A percentile compares a stretch with the other conserved stretches of the same genome.
phyloP scores from a whole-genome alignment of 2,888 invertebrate genomes.

The Mesorhabditis belari region DNA sequence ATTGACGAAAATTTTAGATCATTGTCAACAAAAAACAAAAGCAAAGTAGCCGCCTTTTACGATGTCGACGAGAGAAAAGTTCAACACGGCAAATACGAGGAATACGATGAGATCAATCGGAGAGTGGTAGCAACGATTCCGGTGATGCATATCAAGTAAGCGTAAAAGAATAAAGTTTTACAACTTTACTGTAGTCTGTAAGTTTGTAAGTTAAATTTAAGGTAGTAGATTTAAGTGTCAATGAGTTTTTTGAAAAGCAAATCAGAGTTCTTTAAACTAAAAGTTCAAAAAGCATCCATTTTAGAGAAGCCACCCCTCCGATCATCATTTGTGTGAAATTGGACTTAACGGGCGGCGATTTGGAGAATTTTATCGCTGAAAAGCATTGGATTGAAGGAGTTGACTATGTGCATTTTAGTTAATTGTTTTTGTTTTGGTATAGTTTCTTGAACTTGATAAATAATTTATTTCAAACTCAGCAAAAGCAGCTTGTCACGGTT shows the following conservation, averaged over 20 bases:
- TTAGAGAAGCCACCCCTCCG: conserved; percentile 63
- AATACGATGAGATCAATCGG: conserved; percentile 59
- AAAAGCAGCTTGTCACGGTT: too few relatives aligned
- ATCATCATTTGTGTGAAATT: conserved; percentile 75
- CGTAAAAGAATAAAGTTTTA: not conserved
- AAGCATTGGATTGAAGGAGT: conserved; percentile 66
- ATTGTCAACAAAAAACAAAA: conserved; percentile 49
- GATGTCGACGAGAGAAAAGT: conserved; percentile 75
- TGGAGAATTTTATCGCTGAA: conserved; percentile 68
- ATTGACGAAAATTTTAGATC: conserved; percentile 19
- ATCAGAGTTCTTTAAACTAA: too few relatives aligned
- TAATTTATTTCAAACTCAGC: too few relatives aligned
- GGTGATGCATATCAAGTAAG: conserved; percentile 64
- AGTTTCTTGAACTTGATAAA: too few relatives aligned
- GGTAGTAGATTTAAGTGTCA: too few relatives aligned
- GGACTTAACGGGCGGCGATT: conserved; percentile 68
- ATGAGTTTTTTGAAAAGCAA: too few relatives aligned
- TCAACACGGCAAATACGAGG: conserved; percentile 63
- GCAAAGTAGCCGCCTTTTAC: conserved; percentile 63
- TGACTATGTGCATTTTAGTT: conserved; percentile 67
- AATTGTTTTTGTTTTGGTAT: conserved; percentile 2
- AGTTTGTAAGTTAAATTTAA: not conserved
- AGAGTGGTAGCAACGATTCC: conserved; percentile 59
- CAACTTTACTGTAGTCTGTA: not conserved
- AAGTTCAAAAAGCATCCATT: conserved; percentile 10